Conservation (phyloP, 1,140 invertebrate species). For the Drosophila burlai region DNA sequence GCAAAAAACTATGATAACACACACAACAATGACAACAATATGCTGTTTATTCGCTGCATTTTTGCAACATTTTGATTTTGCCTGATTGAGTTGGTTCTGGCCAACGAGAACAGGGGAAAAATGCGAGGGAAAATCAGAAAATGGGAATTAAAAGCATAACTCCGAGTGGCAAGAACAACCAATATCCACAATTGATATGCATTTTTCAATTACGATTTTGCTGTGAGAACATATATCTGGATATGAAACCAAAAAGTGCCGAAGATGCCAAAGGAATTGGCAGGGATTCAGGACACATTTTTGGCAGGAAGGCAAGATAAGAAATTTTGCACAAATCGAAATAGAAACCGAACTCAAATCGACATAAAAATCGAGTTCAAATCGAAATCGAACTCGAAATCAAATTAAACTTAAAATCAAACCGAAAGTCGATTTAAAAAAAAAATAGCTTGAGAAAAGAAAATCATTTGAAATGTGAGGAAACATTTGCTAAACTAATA, state of each 20-base stretch:
- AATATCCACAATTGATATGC: conserved; percentile 31
- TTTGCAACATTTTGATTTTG: conserved; percentile 54
- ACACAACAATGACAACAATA: conserved; percentile 57
- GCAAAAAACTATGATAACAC: conserved; percentile 31
- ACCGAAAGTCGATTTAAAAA: no score
- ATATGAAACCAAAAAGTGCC: background rate
- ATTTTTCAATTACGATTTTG: conserved; percentile 46
- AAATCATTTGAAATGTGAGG: background rate
- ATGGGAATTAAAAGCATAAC: conserved; percentile 11
- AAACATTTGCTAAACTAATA: background rate
- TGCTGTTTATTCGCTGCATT: conserved; percentile 68
- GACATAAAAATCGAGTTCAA: no score
- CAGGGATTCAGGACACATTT: background rate
- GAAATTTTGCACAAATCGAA: background rate
- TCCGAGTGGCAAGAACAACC: conserved; percentile 1
- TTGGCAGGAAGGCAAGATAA: background rate
- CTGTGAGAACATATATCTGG: conserved; percentile 1
- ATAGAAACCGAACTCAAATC: no score
- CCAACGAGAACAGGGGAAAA: conserved; percentile 4
- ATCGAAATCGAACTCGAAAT: no score
- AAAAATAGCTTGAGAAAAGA: no score
- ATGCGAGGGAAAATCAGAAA: background rate
- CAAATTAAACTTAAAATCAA: no score
- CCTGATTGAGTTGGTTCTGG: conserved; percentile 69
- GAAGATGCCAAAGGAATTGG: background rate